phyloP scores from a whole-genome alignment of 2,888 invertebrate species.

The Microctonus hyperodae region DNA sequence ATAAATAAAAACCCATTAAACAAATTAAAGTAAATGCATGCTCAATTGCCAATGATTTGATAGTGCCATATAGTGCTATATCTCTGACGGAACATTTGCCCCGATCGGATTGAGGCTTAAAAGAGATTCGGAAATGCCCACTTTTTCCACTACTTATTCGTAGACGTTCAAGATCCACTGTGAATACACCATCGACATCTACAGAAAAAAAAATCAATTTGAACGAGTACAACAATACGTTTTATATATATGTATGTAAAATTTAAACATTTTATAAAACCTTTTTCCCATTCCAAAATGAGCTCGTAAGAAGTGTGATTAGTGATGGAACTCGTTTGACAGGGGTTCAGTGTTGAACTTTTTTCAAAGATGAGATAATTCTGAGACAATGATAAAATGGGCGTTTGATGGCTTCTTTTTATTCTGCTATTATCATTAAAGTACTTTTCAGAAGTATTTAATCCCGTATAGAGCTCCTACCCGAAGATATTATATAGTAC shows the following conservation, averaged over 20 bases:
- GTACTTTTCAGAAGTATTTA: slow-evolving; percentile 50
- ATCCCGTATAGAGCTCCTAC: neutral
- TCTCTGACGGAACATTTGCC: slow-evolving; percentile 51
- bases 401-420: slow-evolving; percentile 37
- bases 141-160: slow-evolving; percentile 49
- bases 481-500: slow-evolving; percentile 29
- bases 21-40: slow-evolving; percentile 48
- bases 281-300: slow-evolving; percentile 48
- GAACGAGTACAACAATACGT: neutral
- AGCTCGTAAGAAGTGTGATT: slow-evolving; percentile 45
- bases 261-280: slow-evolving; percentile 34
- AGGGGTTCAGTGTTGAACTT: slow-evolving; percentile 28
- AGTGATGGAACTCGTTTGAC: slow-evolving; percentile 46
- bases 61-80: slow-evolving; percentile 50
- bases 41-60: slow-evolving; percentile 38
- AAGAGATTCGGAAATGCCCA: slow-evolving; percentile 56
- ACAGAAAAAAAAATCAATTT: slow-evolving; percentile 16
- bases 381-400: slow-evolving; percentile 43
- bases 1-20: slow-evolving; percentile 42
- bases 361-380: slow-evolving; percentile 58
- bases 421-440: slow-evolving; percentile 47
- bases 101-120: slow-evolving; percentile 47
- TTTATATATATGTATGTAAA: neutral
- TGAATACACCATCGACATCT: slow-evolving; percentile 53
- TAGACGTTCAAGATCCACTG: slow-evolving; percentile 50